Evolutionary conservation across 2,113 vertebrate genomes (phyloP).

Genomic region (Prolemur simus): DNA sequence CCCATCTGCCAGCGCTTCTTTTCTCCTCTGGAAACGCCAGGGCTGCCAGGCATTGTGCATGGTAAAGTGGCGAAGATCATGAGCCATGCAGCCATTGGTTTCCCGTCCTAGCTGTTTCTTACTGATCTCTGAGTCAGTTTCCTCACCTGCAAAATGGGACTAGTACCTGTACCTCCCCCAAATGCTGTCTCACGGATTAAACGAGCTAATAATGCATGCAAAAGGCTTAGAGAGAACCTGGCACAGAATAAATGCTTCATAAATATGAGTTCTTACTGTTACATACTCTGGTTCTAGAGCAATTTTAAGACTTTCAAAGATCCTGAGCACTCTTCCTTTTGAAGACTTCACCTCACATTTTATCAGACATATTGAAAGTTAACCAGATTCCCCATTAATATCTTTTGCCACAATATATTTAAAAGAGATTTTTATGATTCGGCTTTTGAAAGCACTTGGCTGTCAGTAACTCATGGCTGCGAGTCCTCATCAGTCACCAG

Average conservation of each 20-base stretch:
- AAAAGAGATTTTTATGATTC: not conserved
- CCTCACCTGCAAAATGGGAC: not conserved
- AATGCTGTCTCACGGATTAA: not conserved
- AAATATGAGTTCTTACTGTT: not conserved
- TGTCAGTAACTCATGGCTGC: not conserved
- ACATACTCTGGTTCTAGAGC: not conserved
- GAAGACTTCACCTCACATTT: not conserved
- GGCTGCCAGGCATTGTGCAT: not conserved
- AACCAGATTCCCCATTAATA: not conserved
- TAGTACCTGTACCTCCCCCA: not conserved
- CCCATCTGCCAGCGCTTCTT: not conserved
- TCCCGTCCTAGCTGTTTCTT: not conserved
- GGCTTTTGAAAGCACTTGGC: slow-evolving; percentile 22
- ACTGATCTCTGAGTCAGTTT: not conserved
- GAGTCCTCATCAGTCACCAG: not conserved
- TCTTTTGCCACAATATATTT: slow-evolving; percentile 14
- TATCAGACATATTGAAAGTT: not conserved
- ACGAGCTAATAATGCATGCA: not conserved
- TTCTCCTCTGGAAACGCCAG: not conserved
- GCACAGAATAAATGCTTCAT: not conserved
- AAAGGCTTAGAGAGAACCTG: not conserved
- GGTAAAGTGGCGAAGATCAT: not conserved
- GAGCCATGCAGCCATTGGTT: not conserved
- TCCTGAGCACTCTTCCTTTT: not conserved
- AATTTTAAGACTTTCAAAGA: not conserved